Evolutionary conservation across 2,888 invertebrate species (phyloP).

Genomic region (Lasioglossum figueresi): DNA sequence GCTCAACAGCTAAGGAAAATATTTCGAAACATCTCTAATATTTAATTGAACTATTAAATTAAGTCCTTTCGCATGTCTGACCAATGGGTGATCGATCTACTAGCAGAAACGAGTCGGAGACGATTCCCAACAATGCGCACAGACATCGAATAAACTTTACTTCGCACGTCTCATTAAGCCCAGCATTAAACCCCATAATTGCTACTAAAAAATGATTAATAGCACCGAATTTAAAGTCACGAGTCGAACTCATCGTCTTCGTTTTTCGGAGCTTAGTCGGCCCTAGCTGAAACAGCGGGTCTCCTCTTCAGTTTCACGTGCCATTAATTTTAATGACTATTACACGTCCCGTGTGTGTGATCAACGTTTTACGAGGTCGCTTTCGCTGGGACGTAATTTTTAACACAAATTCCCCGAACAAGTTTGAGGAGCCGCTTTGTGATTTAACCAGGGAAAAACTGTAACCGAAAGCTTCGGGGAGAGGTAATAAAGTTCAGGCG

Average conservation of each 20-base stretch:
- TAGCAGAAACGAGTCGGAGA: not conserved
- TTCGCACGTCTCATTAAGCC: not conserved
- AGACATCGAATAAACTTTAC: not conserved
- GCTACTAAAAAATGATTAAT: slow-evolving; percentile 8
- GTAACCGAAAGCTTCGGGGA: not conserved
- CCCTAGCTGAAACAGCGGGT: not conserved
- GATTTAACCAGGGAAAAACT: not conserved
- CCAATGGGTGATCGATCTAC: not conserved
- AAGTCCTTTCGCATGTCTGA: not conserved
- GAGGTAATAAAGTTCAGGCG: slow-evolving; percentile 46
- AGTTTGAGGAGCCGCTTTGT: not conserved
- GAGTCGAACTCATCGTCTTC: not conserved
- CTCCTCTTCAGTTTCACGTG: slow-evolving; percentile 25
- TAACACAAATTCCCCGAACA: slow-evolving; percentile 19
- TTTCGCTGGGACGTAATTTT: slow-evolving; percentile 29
- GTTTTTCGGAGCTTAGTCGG: not conserved
- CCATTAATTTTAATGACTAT: slow-evolving; percentile 49
- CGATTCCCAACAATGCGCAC: not conserved
- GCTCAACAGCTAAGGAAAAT: not conserved
- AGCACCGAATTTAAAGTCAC: not conserved
- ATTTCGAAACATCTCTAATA: not conserved
- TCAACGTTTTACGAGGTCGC: slow-evolving; percentile 22
- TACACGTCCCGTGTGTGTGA: not conserved
- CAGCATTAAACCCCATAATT: not conserved
- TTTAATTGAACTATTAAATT: not conserved